Percentiles rank a stretch among this genome's conserved stretches.
These are phyloP conservation scores for Petrocephalus microphthalmus DNA, from an alignment of 2,113 vertebrate species.

Conservation along the genomic window DNA sequence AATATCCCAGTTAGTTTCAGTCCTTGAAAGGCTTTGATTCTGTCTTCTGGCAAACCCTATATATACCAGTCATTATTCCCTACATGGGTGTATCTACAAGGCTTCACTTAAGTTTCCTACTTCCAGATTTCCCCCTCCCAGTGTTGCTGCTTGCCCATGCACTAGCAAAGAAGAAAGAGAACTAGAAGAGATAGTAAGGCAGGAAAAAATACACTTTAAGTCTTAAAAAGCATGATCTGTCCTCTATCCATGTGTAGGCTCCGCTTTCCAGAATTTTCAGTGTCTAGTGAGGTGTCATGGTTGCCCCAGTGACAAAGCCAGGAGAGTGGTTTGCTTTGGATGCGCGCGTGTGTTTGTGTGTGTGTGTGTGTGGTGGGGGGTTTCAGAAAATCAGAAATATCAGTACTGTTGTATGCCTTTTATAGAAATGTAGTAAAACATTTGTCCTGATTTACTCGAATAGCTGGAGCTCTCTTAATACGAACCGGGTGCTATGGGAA, in stretches of 20 bases:
- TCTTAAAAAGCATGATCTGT: not conserved
- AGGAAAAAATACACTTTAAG: not conserved
- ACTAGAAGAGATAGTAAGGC: not conserved
- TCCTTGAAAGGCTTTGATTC: constrained; percentile 41
- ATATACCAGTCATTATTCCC: constrained; percentile 42
- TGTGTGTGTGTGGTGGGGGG: not conserved
- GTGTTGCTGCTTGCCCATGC: not conserved
- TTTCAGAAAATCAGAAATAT: not conserved
- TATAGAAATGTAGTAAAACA: not conserved
- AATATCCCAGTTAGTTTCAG: constrained; percentile 34
- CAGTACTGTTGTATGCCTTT: not conserved
- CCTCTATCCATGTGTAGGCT: not conserved
- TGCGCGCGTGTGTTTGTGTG: too few species aligned
- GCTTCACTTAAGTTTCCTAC: constrained; percentile 30
- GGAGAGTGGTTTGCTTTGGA: not conserved
- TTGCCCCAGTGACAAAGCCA: not conserved
- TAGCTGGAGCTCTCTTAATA: not conserved
- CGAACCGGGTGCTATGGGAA: not conserved
- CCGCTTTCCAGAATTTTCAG: not conserved
- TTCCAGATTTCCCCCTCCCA: constrained; percentile 29
- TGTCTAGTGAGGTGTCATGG: not conserved
- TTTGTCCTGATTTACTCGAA: not conserved
- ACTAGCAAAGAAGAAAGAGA: not conserved
- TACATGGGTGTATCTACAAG: constrained; percentile 33
- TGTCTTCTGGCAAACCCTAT: constrained; percentile 40